These are phyloP conservation scores for Schrankia costaestrigalis DNA, from an alignment of 2,888 invertebrate genomes.

Conservation along the genomic window DNA sequence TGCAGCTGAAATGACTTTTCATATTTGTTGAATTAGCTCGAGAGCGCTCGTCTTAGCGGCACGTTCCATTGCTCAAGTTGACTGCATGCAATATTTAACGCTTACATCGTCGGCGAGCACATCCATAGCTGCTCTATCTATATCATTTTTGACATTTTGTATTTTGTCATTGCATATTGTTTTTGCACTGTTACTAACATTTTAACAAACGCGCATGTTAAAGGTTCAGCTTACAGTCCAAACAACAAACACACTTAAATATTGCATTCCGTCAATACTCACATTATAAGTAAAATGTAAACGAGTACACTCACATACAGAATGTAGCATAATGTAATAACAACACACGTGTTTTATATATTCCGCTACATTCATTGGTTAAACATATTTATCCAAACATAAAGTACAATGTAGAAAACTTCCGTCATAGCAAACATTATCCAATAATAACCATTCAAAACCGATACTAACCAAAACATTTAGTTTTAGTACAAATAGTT, in stretches of 20 bases:
- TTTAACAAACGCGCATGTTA: slow-evolving; percentile 59
- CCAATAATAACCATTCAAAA: slow-evolving; percentile 29
- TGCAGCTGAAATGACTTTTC: slow-evolving; percentile 53
- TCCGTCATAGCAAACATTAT: slow-evolving; percentile 34
- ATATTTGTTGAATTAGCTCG: slow-evolving; percentile 65
- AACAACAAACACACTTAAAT: slow-evolving; percentile 70
- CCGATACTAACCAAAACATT: slow-evolving; percentile 28
- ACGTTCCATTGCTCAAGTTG: slow-evolving; percentile 75
- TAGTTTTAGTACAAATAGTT: slow-evolving; percentile 36
- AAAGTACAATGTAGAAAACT: slow-evolving; percentile 38
- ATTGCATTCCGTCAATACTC: slow-evolving; percentile 78
- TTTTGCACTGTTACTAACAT: slow-evolving; percentile 57
- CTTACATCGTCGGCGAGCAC: slow-evolving; percentile 64
- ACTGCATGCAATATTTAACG: slow-evolving; percentile 81
- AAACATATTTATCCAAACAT: slow-evolving; percentile 34
- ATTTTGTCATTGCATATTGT: slow-evolving; percentile 58
- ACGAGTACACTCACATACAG: slow-evolving; percentile 56
- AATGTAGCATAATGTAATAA: slow-evolving; percentile 38
- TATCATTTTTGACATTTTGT: slow-evolving; percentile 55
- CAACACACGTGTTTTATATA: slow-evolving; percentile 16
- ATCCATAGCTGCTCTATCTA: slow-evolving; percentile 59
- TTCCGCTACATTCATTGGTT: slow-evolving; percentile 32
- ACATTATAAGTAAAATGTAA: slow-evolving; percentile 41
- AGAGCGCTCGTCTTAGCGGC: slow-evolving; percentile 69
- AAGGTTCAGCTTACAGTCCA: slow-evolving; percentile 51